Base-by-base conservation (phyloP, 2,888 invertebrate genomes). In the Blastobasis lacticolella region DNA sequence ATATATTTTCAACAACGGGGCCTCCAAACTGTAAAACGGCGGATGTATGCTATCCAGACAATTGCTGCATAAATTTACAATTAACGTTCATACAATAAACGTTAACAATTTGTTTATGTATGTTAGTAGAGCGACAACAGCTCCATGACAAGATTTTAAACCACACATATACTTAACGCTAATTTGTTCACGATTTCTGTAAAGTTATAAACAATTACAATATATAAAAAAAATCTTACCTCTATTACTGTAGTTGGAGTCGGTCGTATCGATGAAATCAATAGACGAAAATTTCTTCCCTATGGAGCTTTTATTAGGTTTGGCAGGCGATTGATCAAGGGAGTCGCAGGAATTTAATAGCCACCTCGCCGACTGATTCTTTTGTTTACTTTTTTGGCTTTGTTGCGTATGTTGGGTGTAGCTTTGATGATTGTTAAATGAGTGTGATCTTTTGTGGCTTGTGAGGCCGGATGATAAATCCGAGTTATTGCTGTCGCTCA, bases 391-490 rank as follows among this genome's bases (percentile, higher is more conserved):
- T 84, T 88, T 89, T 75, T 87, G 90, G 70, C 85, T 84, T 84
- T 89, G 90, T 78, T 86, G 90, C 63, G 83, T 72, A 74, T 90
- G 91, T 75, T 91, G 91, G 71, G 91, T 90, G 86, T 91, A 91
- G 77, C 91, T 91, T 86, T 91, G 91, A 80, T 91, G 91, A 79
- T 92, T 91, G 82, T 92, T 92, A 89, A 92, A 91, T 75, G 92
- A 92, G 67, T 89, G 92, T 88, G 89, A 92, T 90, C 89, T 90
- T 90, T 90, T 92, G 89, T 90, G 92, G 89, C 88, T 91, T 77
- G 89, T 90, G 61, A 87, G 79, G 64, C 83, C 82, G 66, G 89
- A 83, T 71, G 84, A 79, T 61, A 87, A 66, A 71, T 89, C 87
- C 57, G 78, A 78, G 71, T 79, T 81, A 85, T 88, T 83, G 81